Evolutionary conservation across 2,113 vertebrate genomes (phyloP).

Genomic region (Drymodes brunneopygia): DNA sequence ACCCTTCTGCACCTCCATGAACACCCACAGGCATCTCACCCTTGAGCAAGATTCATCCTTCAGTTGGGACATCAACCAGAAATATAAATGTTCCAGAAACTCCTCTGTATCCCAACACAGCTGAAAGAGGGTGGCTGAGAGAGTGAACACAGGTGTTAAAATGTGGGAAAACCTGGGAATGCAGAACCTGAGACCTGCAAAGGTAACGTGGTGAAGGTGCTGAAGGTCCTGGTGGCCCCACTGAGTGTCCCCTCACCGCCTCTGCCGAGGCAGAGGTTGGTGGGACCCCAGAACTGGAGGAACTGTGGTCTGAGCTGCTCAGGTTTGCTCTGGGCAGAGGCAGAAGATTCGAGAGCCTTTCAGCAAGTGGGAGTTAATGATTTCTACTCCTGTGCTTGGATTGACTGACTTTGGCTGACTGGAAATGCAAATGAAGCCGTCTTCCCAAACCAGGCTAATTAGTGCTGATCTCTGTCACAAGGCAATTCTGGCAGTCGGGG

Average conservation of each 20-base stretch:
- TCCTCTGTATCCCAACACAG: not conserved
- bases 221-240: not conserved
- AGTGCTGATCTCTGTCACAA: not conserved
- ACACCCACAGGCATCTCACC: not conserved
- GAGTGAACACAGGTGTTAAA: not conserved
- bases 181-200: not conserved
- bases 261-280: not conserved
- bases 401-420: not conserved
- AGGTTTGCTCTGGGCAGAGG: not conserved
- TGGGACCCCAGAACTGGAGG: not conserved
- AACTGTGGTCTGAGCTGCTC: not conserved
- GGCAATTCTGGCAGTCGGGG: not conserved
- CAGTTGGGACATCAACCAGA: not conserved
- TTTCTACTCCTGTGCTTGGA: not conserved
- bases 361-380: not conserved
- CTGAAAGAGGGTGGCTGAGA: not conserved
- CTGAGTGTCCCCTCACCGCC: fast-evolving
- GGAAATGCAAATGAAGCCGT: not conserved
- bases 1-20: not conserved
- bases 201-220: not conserved
- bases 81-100: not conserved
- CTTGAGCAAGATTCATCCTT: not conserved
- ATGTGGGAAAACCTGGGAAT: not conserved
- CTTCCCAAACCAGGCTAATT: not conserved
- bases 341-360: not conserved